Evolutionary conservation across 2,888 invertebrate species (phyloP).

Genomic region (Galeopsomyia nigrocyanea): DNA sequence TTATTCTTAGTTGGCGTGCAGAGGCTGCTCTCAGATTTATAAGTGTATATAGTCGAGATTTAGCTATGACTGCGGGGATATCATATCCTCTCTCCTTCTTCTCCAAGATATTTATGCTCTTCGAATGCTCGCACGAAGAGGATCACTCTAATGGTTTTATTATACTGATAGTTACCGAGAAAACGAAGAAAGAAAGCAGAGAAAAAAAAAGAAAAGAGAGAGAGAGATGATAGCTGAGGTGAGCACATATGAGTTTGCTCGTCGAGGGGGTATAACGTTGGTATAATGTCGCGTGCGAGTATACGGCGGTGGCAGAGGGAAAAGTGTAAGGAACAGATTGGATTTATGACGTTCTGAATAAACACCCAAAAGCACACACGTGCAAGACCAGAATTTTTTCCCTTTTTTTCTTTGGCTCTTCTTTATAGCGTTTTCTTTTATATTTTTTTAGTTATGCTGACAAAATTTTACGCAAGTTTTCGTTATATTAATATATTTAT

Average conservation of each 20-base stretch:
- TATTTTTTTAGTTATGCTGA: no score
- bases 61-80: constrained; percentile 13
- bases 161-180: constrained; percentile 62
- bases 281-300: neutral
- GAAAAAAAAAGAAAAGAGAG: neutral
- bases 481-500: no score
- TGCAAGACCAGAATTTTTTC: neutral
- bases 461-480: no score
- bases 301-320: neutral
- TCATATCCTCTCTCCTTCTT: constrained; percentile 39
- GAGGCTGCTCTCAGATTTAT: no score
- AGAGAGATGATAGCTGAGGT: neutral
- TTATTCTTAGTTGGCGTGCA: no score
- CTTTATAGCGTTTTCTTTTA: no score
- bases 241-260: neutral
- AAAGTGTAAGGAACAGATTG: constrained; percentile 22
- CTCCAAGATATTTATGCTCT: constrained; percentile 66
- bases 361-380: constrained; percentile 36
- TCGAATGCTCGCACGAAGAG: constrained; percentile 67
- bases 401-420: no score
- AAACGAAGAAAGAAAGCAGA: neutral
- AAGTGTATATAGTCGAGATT: no score
- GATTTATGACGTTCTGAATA: constrained; percentile 47
- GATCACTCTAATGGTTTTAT: constrained; percentile 70
- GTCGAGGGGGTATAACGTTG: neutral